Conservation (phyloP, 2,888 invertebrate genomes). For the Standfussiana lucernea region DNA sequence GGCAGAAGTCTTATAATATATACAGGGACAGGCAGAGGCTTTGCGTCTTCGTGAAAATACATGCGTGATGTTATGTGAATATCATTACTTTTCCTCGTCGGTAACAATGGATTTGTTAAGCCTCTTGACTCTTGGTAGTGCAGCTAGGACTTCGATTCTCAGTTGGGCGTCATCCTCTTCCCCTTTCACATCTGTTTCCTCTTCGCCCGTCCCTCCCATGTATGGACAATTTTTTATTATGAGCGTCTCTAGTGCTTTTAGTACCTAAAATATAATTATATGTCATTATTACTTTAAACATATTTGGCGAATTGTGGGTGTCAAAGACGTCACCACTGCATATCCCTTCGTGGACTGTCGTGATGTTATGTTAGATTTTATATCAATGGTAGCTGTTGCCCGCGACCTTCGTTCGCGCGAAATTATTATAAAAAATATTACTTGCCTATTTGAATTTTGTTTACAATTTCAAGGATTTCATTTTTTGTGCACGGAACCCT, state of each 20-base stretch:
- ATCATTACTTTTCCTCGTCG: constrained; percentile 85
- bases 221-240: constrained; percentile 90
- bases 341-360: not conserved
- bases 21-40: too few species aligned
- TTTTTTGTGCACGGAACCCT: too few species aligned
- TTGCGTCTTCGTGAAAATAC: not conserved
- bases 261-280: constrained; percentile 71
- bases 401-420: too few species aligned
- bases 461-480: too few species aligned
- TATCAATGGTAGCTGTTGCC: too few species aligned
- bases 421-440: too few species aligned
- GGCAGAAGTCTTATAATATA: too few species aligned
- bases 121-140: constrained; percentile 89
- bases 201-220: constrained; percentile 86
- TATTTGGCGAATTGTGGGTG: not conserved
- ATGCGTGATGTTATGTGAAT: not conserved
- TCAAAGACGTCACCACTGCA: not conserved
- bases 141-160: constrained; percentile 87
- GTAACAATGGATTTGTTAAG: constrained; percentile 89
- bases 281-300: not conserved
- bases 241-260: constrained; percentile 87
- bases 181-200: constrained; percentile 76
- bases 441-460: too few species aligned
- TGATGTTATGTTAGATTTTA: not conserved
- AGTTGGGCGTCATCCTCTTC: constrained; percentile 82